These are phyloP conservation scores for Myzus persicae DNA, from an alignment of 1,140 invertebrate species.

Conservation along the genomic window DNA sequence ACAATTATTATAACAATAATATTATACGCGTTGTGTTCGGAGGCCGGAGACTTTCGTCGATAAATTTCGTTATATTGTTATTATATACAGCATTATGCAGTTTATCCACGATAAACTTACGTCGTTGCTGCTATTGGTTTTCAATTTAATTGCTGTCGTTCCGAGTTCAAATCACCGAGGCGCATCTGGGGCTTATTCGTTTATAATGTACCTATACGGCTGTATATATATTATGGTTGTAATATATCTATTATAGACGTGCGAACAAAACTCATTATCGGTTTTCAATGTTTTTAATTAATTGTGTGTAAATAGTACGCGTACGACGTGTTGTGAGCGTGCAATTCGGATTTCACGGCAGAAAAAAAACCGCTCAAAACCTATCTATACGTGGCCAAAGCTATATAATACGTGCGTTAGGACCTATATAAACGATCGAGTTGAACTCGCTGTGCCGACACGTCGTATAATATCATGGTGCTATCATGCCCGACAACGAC, in stretches of 20 bases:
- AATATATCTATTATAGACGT: background rate
- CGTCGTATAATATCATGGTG: background rate
- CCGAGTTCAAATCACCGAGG: background rate
- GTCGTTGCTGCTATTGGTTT: background rate
- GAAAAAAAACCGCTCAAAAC: background rate
- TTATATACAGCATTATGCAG: background rate
- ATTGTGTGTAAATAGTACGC: background rate
- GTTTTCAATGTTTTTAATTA: background rate
- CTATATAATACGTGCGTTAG: background rate
- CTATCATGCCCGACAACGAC: background rate
- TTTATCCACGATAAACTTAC: background rate
- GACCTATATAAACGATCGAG: background rate
- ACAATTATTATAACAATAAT: background rate
- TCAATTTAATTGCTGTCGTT: background rate
- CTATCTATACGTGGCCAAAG: background rate
- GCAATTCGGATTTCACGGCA: background rate
- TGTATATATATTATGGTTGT: background rate
- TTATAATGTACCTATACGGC: background rate
- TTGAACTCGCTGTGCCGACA: background rate
- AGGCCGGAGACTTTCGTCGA: background rate
- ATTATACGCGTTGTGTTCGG: background rate
- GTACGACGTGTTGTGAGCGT: background rate
- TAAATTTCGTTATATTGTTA: background rate
- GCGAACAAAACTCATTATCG: background rate
- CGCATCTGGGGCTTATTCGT: background rate